Conservation (phyloP, 1,140 invertebrate genomes). For the Drosophila dunni region DNA sequence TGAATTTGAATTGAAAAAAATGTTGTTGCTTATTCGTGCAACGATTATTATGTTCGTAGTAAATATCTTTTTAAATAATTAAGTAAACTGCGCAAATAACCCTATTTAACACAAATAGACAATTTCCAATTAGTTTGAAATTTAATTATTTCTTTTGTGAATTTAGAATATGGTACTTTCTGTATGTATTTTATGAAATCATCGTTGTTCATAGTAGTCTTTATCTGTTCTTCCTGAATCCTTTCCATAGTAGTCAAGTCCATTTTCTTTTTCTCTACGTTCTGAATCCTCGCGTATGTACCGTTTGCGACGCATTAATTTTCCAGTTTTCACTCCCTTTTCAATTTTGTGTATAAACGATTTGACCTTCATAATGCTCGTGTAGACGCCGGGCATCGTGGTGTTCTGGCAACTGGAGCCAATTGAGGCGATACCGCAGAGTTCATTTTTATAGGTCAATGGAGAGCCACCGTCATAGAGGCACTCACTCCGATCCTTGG, state of each 20-base stretch:
- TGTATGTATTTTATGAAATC: not conserved
- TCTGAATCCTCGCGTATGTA: not conserved
- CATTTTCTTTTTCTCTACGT: not conserved
- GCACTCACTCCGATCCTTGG: slow-evolving; percentile 10
- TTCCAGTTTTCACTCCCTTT: not conserved
- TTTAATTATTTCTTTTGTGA: not conserved
- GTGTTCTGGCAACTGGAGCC: slow-evolving; percentile 39
- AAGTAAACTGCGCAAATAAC: no score
- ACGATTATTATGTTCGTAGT: no score
- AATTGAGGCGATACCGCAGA: slow-evolving; percentile 40
- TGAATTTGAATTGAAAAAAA: not conserved
- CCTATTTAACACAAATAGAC: no score
- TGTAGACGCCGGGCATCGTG: slow-evolving; percentile 26
- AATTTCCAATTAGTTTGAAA: not conserved
- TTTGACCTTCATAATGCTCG: slow-evolving; percentile 12
- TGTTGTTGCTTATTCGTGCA: no score
- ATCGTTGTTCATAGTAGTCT: no score
- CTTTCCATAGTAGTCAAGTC: no score
- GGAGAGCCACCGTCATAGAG: slow-evolving; percentile 46
- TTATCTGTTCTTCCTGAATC: no score
- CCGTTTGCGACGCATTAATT: not conserved
- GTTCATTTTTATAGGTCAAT: slow-evolving; percentile 18
- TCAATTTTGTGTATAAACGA: not conserved
- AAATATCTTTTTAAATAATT: no score
- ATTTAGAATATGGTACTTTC: no score